A percentile compares a stretch with the other conserved stretches of the same genome.
Conservation (phyloP, 2,888 invertebrate genomes). For the Epinotia ramella region DNA sequence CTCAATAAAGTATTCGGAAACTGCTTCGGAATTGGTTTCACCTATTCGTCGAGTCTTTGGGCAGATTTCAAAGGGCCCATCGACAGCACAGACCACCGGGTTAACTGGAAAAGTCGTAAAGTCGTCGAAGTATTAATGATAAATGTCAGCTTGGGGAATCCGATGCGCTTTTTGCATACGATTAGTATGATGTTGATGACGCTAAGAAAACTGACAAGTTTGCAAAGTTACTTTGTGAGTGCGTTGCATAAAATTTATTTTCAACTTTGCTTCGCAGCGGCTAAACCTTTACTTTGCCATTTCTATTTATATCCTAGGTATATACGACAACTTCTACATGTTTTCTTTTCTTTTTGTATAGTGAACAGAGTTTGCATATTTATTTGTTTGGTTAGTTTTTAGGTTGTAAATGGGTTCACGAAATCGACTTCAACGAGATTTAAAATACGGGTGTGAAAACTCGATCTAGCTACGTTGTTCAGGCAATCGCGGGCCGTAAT, state of each 20-base stretch:
- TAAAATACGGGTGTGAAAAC: too few species aligned
- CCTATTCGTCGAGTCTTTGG: constrained; percentile 66
- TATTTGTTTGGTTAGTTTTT: too few species aligned
- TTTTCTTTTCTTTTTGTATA: too few species aligned
- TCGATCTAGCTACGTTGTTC: too few species aligned
- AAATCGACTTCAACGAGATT: too few species aligned
- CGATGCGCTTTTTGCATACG: constrained; percentile 49
- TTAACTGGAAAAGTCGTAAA: constrained; percentile 56
- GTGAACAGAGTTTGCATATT: too few species aligned
- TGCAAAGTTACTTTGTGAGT: constrained; percentile 6
- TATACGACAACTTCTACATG: not conserved
- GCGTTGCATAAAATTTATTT: not conserved
- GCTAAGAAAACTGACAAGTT: constrained; percentile 31
- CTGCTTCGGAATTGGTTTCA: constrained; percentile 72
- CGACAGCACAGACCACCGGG: constrained; percentile 63
- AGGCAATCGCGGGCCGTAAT: too few species aligned
- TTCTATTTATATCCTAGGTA: too few species aligned
- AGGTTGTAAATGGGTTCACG: too few species aligned
- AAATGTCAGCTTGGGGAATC: constrained; percentile 32
- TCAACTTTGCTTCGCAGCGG: not conserved
- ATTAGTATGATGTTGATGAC: constrained; percentile 51
- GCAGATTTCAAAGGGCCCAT: constrained; percentile 56
- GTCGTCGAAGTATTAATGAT: constrained; percentile 56
- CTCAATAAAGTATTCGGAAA: constrained; percentile 64
- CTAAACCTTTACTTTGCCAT: too few species aligned